Evolutionary conservation across 2,113 vertebrate genomes (phyloP).

Genomic region (Eudyptes chrysolophus): DNA sequence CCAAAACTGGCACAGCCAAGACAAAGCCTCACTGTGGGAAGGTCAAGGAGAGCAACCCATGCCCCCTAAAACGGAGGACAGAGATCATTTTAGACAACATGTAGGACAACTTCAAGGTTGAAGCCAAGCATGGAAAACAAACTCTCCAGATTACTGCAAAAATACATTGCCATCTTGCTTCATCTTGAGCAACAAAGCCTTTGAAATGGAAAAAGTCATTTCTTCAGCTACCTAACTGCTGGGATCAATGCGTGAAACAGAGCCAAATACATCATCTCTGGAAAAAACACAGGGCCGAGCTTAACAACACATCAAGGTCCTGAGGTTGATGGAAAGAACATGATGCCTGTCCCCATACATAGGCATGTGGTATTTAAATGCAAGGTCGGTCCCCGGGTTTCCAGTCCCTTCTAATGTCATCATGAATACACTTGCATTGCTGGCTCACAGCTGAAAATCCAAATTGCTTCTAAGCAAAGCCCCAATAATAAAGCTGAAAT

Average conservation of each 20-base stretch:
- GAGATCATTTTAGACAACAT: background rate
- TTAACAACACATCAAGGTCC: background rate
- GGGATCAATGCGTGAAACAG: background rate
- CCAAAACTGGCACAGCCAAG: background rate
- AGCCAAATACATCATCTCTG: background rate
- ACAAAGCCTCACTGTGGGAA: background rate
- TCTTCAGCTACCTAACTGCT: background rate
- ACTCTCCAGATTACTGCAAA: background rate
- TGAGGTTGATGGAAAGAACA: background rate
- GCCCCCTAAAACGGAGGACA: background rate
- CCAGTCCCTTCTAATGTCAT: background rate
- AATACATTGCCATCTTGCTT: background rate
- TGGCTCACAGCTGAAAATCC: slow-evolving; percentile 49
- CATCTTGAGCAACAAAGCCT: background rate
- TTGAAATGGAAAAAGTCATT: background rate
- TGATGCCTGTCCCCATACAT: background rate
- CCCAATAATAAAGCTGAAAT: slow-evolving; percentile 60
- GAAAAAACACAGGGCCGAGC: background rate
- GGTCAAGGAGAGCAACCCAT: background rate
- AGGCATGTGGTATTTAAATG: background rate
- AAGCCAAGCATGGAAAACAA: background rate
- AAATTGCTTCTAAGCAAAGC: slow-evolving; percentile 62
- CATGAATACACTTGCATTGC: background rate
- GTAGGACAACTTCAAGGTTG: background rate
- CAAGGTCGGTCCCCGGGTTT: background rate